Evolutionary conservation across 2,888 invertebrate genomes (phyloP), one percentile per base, ranked within the genome.

Genomic region (Ashinkailepas kermadecensis): DNA sequence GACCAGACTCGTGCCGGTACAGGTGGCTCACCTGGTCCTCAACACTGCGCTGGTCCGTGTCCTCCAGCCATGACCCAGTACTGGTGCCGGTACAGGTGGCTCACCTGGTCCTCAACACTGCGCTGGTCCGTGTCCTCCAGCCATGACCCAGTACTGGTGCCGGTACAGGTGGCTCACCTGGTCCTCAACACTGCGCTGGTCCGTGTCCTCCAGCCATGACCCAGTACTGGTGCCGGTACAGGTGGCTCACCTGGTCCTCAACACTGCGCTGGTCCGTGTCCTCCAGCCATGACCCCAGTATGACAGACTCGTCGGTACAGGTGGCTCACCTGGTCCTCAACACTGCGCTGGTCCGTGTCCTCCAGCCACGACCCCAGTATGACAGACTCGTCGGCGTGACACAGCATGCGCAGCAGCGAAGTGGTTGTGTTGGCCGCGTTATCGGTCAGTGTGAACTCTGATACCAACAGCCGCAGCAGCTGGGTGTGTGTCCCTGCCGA

Each of bases 341-440:
- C 96, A 80, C 94, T 94, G 83, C 95, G 93, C 88, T 99, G 97
- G 88, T 98, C 97, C 0, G 96, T 97, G 87, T 98, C 97, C 87
- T 96, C 95, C 70, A 97, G 91, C 95, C 97, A 97, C 81, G 96
- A 95, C 18, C 97, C 97, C 64, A 98, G 89, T 82, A 99, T 93
- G 74, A 97, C 94, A 0, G 96, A 95, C 88, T 95, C 95, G 86
- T 95, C 94, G 12, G 93, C 92, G 86, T 95, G 94, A 86, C 96
- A 96, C 83, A 95, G 91, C n/a, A 91, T 90, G 80, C 94, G 89
- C 83, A 95, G 89, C 84, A 94, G 90, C 0, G 96, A 96, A 39
- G 93, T 95, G 0, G 95, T 94, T 7, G 96, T 97, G 85, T 95
- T 95, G 18, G 96, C 95, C 54, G 93, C 93, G 87, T 97, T 96